A percentile compares a stretch with the other conserved stretches of the same genome.
Conservation (phyloP, 2,113 vertebrate species). For the Peromyscus polionotus region DNA sequence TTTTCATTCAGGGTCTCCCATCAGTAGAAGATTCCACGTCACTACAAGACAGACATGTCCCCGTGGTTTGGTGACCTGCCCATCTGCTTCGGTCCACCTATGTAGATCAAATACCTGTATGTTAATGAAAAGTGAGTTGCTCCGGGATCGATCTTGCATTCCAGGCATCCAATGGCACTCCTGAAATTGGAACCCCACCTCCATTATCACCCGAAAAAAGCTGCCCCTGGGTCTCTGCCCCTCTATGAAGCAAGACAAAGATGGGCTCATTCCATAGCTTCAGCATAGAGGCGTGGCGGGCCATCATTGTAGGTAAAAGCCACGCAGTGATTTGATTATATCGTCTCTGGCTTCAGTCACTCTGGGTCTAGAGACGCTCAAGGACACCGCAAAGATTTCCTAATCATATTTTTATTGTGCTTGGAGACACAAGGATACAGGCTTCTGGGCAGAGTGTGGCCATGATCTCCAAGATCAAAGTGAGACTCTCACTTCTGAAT, state of each 20-base stretch:
- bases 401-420: slow-evolving; percentile 41
- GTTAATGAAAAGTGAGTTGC: neutral
- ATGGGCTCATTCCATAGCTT: neutral
- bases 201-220: neutral
- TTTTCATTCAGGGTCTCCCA: neutral
- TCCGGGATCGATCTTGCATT: neutral
- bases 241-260: neutral
- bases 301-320: neutral
- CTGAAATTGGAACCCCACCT: neutral
- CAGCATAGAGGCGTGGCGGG: no score
- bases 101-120: neutral
- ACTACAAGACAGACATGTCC: neutral
- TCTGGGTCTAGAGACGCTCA: neutral
- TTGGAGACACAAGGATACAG: slow-evolving; percentile 26
- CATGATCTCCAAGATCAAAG: slow-evolving; percentile 54
- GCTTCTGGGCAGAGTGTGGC: neutral
- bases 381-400: slow-evolving; percentile 19
- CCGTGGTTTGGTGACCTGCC: neutral
- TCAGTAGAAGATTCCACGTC: neutral
- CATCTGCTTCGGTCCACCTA: neutral
- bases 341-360: neutral
- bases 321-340: neutral
- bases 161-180: neutral
- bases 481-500: neutral
- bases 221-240: neutral